Conservation (phyloP, 2,888 invertebrate genomes). For the Drosophila ochracea region DNA sequence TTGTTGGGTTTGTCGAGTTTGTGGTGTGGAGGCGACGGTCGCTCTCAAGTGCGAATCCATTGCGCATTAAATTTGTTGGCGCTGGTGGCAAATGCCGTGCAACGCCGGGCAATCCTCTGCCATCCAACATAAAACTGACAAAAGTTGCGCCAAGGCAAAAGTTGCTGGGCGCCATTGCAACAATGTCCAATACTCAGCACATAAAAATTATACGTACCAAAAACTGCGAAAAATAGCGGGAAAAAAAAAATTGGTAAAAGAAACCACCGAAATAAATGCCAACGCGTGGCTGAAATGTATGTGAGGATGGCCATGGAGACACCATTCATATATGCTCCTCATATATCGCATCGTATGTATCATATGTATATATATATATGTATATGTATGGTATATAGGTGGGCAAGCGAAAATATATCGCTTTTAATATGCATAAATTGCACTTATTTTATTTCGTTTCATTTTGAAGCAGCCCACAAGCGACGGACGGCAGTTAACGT, state of each 20-base stretch:
- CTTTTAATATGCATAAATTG: slow-evolving; percentile 76
- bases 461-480: slow-evolving; percentile 31
- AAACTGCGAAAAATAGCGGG: slow-evolving; percentile 3
- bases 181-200: slow-evolving; percentile 52
- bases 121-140: slow-evolving; percentile 62
- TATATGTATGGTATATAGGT: slow-evolving; percentile 16
- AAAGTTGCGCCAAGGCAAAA: slow-evolving; percentile 66
- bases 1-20: slow-evolving; percentile 27
- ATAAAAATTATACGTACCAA: slow-evolving; percentile 44
- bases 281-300: slow-evolving; percentile 41
- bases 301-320: slow-evolving; percentile 8
- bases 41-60: slow-evolving; percentile 56
- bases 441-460: slow-evolving; percentile 56
- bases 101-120: slow-evolving; percentile 21
- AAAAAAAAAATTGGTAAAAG: slow-evolving; percentile 1
- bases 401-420: slow-evolving; percentile 44
- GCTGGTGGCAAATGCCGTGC: slow-evolving; percentile 32
- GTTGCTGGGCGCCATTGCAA: slow-evolving; percentile 46
- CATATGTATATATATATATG: not conserved
- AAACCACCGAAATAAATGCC: slow-evolving; percentile 33
- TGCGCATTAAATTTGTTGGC: slow-evolving; percentile 68
- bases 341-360: not conserved
- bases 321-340: not conserved
- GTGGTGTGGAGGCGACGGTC: slow-evolving; percentile 11
- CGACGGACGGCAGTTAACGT: slow-evolving; percentile 15